A percentile compares a stretch with the other conserved stretches of the same genome.
These are phyloP conservation scores for Heptranchias perlo DNA, from an alignment of 2,113 vertebrate genomes.

Conservation along the genomic window DNA sequence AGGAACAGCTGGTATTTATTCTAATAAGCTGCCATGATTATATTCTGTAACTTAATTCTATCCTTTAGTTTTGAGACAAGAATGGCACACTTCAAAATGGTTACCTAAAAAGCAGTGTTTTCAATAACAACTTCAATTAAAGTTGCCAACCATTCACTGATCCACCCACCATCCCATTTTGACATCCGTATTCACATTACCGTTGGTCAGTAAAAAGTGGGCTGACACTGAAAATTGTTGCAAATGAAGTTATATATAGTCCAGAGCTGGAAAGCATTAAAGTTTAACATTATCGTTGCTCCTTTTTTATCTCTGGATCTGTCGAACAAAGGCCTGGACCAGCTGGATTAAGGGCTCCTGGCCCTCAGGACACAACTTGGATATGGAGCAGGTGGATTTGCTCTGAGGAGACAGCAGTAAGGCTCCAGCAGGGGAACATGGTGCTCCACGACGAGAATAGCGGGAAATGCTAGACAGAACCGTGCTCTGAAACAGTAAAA, in stretches of 20 bases:
- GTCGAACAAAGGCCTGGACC: constrained; percentile 86
- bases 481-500: constrained; percentile 68
- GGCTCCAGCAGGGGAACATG: constrained; percentile 73
- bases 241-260: background rate
- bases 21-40: background rate
- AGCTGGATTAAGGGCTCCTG: constrained; percentile 93
- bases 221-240: background rate
- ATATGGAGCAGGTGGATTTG: constrained; percentile 61
- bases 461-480: constrained; percentile 82
- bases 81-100: background rate
- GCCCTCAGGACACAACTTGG: constrained; percentile 74
- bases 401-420: constrained; percentile 75
- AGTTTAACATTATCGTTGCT: background rate
- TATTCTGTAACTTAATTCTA: constrained; percentile 10
- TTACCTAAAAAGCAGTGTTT: background rate
- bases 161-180: background rate
- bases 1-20: constrained; percentile 2
- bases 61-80: background rate
- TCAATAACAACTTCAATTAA: background rate
- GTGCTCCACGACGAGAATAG: constrained; percentile 82
- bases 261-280: background rate
- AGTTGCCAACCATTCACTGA: background rate
- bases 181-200: background rate
- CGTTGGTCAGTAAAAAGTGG: constrained; percentile 23
- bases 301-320: constrained; percentile 76